A percentile compares a stretch with the other conserved stretches of the same genome.
These are phyloP conservation scores for Pollimyrus isidori DNA, from an alignment of 2,113 vertebrate species.

Conservation along the genomic window DNA sequence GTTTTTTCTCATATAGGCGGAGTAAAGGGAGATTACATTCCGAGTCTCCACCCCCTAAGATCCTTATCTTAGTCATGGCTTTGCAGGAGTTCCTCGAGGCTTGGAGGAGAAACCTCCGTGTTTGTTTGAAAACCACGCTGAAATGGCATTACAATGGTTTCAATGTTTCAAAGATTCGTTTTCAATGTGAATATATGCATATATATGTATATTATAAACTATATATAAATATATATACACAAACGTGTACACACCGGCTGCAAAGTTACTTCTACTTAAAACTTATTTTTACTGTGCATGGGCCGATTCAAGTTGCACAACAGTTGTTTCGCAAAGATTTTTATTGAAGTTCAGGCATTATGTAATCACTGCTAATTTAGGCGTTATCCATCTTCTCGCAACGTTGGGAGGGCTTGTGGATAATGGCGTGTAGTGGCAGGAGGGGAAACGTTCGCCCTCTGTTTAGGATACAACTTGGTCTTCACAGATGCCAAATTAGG, in stretches of 20 bases:
- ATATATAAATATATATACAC: no score
- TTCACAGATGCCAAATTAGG: neutral
- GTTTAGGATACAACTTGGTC: neutral
- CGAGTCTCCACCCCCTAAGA: constrained; percentile 29
- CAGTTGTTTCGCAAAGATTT: neutral
- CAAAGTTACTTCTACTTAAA: neutral
- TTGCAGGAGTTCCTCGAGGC: neutral
- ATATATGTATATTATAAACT: no score
- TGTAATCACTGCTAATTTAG: neutral
- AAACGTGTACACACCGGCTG: neutral
- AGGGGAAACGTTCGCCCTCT: neutral
- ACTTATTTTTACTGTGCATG: neutral
- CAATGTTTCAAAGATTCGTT: no score
- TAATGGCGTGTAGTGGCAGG: neutral
- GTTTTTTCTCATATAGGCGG: constrained; percentile 35
- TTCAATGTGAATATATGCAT: no score
- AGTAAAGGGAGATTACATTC: constrained; percentile 28
- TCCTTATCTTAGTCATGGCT: neutral
- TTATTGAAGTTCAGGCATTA: neutral
- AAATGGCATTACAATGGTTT: neutral
- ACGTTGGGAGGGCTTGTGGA: neutral
- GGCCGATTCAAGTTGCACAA: neutral
- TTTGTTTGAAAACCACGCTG: neutral
- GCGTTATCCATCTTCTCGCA: neutral
- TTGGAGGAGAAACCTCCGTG: neutral